phyloP scores from a whole-genome alignment of 2,113 vertebrate species.

The Micromys minutus region DNA sequence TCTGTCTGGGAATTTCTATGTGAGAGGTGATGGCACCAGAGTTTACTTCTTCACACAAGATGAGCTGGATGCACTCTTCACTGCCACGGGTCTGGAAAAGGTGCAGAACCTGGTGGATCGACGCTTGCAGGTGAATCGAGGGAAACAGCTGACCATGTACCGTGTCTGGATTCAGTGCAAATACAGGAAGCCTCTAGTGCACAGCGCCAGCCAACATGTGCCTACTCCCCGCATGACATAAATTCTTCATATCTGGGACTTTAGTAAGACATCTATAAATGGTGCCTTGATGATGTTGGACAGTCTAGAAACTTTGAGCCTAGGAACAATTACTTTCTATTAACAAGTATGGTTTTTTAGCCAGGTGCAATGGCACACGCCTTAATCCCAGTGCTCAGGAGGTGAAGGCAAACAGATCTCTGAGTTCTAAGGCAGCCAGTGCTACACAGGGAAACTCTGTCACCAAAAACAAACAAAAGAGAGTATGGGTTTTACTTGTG shows the following conservation, averaged over 20 bases:
- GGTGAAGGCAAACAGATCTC: neutral
- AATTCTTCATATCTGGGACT: rapidly evolving
- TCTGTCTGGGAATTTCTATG: constrained; percentile 97
- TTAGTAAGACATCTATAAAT: neutral
- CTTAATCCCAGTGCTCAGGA: neutral
- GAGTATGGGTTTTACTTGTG: constrained; percentile 19
- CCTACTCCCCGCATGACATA: neutral
- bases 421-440: neutral
- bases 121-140: constrained; percentile 96
- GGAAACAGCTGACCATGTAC: constrained; percentile 98
- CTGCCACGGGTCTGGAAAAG: constrained; percentile 91
- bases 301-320: too few relatives aligned
- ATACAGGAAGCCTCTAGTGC: constrained; percentile 86
- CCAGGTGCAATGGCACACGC: neutral
- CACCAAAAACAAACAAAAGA: neutral
- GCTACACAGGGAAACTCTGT: neutral
- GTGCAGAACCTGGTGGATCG: constrained; percentile 95
- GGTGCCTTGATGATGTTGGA: neutral
- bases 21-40: constrained; percentile 96
- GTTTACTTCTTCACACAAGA: constrained; percentile 99
- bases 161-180: constrained; percentile 99
- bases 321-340: too few relatives aligned
- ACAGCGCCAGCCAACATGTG: neutral
- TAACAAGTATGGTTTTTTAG: neutral
- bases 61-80: constrained; percentile 92